Conservation (phyloP, 2,888 invertebrate genomes). For the Drosophila cracens region DNA sequence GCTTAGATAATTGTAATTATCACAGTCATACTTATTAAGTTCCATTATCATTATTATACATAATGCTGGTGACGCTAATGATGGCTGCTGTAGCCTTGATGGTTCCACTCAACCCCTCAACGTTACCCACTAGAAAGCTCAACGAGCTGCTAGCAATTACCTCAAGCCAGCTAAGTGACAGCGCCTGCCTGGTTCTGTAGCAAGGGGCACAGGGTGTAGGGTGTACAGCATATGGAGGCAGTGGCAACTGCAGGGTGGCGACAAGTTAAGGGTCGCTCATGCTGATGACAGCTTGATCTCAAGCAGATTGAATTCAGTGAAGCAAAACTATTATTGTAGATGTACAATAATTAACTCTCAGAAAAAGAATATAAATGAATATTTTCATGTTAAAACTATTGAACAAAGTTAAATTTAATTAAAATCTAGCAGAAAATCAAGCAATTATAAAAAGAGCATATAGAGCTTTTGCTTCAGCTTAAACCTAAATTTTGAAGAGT, state of each 20-base stretch:
- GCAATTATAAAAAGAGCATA: not conserved
- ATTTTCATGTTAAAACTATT: not conserved
- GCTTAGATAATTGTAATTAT: conserved; percentile 44
- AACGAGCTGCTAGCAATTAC: conserved; percentile 33
- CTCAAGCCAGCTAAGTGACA: conserved; percentile 6
- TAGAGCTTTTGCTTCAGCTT: not conserved
- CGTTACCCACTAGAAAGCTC: not conserved
- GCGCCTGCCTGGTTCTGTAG: not conserved
- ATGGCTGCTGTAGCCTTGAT: conserved; percentile 52
- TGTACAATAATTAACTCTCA: conserved; percentile 8
- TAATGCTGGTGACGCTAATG: conserved; percentile 65
- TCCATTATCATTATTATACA: conserved; percentile 47
- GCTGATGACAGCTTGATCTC: conserved; percentile 24
- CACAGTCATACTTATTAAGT: conserved; percentile 52
- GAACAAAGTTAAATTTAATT: not conserved
- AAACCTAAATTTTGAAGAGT: not conserved
- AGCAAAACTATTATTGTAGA: conserved; percentile 15
- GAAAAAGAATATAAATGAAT: not conserved
- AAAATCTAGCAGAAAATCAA: not conserved
- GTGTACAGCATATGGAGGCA: not conserved
- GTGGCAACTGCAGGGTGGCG: conserved; percentile 17
- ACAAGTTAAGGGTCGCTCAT: conserved; percentile 2
- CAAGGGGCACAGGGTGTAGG: not conserved
- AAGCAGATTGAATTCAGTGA: conserved; percentile 27
- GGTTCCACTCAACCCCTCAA: not conserved